Base-by-base conservation (phyloP, 1,140 invertebrate genomes). In the Eupristina koningsbergeri region DNA sequence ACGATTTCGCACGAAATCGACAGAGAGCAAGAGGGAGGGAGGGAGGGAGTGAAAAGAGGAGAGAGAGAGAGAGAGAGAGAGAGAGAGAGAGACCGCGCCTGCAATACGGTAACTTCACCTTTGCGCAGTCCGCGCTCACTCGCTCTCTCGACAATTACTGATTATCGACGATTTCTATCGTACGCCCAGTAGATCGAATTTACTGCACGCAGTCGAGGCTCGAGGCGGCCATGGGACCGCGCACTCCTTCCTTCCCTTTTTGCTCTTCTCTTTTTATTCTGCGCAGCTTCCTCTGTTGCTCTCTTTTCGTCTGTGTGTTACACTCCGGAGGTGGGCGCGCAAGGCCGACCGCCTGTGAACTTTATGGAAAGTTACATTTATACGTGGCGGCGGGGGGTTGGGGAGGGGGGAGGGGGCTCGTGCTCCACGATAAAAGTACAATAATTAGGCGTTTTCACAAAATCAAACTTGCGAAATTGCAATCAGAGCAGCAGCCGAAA, bases 121-220 rank as follows among this genome's bases (percentile, higher is more conserved):
- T 53, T 77, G 29, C 63, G 63, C 39, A 29, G 22, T 61, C 50
- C 83, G 58, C 78, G 13, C 80, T 61, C 80, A 6, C n/a, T 45
- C 69, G 26, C 53, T 67, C 86, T 80, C 75, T 83, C 85, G 82
- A 87, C 84, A 81, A 81, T 85, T 81, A 81, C 87, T 87, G 85
- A 89, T 88, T 87, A 89, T 87, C 86, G 85, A 86, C 86, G 84
- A 87, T 87, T 88, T 81, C 87, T 87, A 88, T 87, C 84, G 85
- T 77, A 77, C 64, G 81, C 82, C 73, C 77, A 85, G 84, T 84
- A 85, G 82, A 78, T 85, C 86, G 81, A 87, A 87, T 86, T 87
- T 86, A 67, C 86, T 87, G 87, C 88, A 88, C 88, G 87, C 88
- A 88, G 81, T 47, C 22, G 22, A 36, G 53, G 17, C 63, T 29